A percentile compares a stretch with the other conserved stretches of the same genome.
These are phyloP conservation scores for Ceratoteleas bidentatus DNA, from an alignment of 1,140 invertebrate species.

Conservation along the genomic window DNA sequence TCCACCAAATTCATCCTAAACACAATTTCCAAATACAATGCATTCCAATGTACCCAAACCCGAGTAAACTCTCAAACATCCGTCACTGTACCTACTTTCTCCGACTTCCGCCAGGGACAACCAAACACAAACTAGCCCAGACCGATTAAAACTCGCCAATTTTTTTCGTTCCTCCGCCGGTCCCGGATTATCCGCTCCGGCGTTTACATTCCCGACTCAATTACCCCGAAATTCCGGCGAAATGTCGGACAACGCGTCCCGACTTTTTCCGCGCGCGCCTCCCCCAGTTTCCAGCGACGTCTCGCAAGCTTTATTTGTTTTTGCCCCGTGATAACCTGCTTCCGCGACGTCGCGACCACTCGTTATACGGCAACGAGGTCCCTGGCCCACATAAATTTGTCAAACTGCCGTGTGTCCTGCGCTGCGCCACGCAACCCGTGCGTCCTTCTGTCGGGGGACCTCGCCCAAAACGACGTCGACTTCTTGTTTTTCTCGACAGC, in stretches of 20 bases:
- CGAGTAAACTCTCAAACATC: too few species aligned
- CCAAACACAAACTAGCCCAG: too few species aligned
- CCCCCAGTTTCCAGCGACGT: conserved; percentile 53
- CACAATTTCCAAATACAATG: too few species aligned
- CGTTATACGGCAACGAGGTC: conserved; percentile 66
- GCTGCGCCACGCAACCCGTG: conserved; percentile 52
- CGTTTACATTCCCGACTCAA: too few species aligned
- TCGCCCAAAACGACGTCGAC: conserved; percentile 58
- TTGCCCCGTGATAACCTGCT: conserved; percentile 67
- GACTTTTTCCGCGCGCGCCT: conserved; percentile 36
- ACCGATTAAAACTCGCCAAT: too few species aligned
- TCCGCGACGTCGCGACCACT: conserved; percentile 49
- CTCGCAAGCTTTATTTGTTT: conserved; percentile 63
- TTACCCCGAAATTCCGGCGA: too few species aligned
- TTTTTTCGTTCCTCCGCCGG: too few species aligned
- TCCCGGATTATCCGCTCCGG: too few species aligned
- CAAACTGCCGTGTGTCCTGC: conserved; percentile 52
- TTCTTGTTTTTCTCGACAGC: conserved; percentile 61
- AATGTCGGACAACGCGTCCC: background rate
- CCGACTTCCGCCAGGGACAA: too few species aligned
- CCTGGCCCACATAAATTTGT: conserved; percentile 70
- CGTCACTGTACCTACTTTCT: too few species aligned
- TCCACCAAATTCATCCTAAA: too few species aligned
- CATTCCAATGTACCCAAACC: too few species aligned
- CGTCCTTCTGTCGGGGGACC: conserved; percentile 31